Conservation (phyloP, 2,888 invertebrate species). For the Acanthococcus lagerstroemiae region DNA sequence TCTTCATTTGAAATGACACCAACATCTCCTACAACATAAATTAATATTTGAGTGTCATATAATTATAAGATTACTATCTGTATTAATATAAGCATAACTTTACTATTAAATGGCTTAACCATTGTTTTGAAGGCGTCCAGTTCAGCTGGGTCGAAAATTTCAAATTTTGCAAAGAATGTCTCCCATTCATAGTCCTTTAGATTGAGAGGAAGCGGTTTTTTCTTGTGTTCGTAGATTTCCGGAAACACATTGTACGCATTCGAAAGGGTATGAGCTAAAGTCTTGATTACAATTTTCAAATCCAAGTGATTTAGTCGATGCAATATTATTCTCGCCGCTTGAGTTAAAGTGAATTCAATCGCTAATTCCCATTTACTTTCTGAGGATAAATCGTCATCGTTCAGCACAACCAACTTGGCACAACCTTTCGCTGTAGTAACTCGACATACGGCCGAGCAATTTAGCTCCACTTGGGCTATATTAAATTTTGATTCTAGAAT, state of each 20-base stretch:
- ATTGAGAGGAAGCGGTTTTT: neutral
- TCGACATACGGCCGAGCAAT: neutral
- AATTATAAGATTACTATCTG: slow-evolving; percentile 8
- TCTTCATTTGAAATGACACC: neutral
- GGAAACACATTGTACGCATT: neutral
- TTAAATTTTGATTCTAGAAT: neutral
- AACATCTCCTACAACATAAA: neutral
- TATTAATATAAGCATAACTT: slow-evolving; percentile 1
- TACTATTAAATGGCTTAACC: neutral
- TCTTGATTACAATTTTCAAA: neutral
- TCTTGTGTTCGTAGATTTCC: neutral
- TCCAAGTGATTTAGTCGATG: neutral
- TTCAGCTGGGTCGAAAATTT: neutral
- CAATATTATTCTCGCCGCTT: neutral
- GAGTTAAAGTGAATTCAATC: neutral
- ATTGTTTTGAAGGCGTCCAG: neutral
- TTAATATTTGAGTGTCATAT: slow-evolving; percentile 2
- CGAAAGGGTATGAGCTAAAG: neutral
- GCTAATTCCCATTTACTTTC: neutral
- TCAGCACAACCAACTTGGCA: neutral
- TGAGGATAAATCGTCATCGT: neutral
- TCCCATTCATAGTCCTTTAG: neutral
- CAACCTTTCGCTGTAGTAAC: neutral
- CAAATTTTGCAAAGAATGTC: neutral
- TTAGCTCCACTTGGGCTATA: neutral